These are phyloP conservation scores for Oreochromis mossambicus DNA, from an alignment of 2,797 vertebrate species.

Conservation along the genomic window DNA sequence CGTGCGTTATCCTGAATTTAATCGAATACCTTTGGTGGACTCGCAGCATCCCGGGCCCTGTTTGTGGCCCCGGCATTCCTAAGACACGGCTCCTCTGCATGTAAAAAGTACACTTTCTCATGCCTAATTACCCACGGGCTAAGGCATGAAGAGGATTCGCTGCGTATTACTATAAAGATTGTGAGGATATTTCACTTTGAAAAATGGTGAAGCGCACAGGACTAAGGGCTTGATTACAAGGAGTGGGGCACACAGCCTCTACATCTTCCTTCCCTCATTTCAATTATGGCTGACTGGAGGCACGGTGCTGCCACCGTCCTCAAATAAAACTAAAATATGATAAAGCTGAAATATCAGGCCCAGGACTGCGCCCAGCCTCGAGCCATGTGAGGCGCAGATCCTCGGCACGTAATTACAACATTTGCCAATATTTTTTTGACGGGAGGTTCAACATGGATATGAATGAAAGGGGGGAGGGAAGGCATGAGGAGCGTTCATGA, in stretches of 20 bases:
- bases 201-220: slow-evolving; percentile 60
- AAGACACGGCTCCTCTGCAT: slow-evolving; percentile 10
- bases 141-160: slow-evolving; percentile 38
- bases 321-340: slow-evolving; percentile 75
- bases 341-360: slow-evolving; percentile 66
- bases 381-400: slow-evolving; percentile 56
- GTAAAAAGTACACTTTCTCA: slow-evolving; percentile 44
- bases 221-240: slow-evolving; percentile 69
- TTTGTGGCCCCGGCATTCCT: slow-evolving; percentile 9
- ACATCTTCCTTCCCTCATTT: slow-evolving; percentile 69
- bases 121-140: slow-evolving; percentile 65
- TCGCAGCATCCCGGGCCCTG: not conserved
- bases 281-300: slow-evolving; percentile 74
- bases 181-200: slow-evolving; percentile 69
- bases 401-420: slow-evolving; percentile 55
- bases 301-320: slow-evolving; percentile 60
- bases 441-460: slow-evolving; percentile 27
- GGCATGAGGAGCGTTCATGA: slow-evolving; percentile 42
- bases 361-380: slow-evolving; percentile 40
- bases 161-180: slow-evolving; percentile 57
- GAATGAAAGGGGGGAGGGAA: not conserved
- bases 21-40: slow-evolving; percentile 14
- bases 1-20: slow-evolving; percentile 25
- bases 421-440: slow-evolving; percentile 66
- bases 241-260: slow-evolving; percentile 57